Percentiles rank a stretch among this genome's conserved stretches.
phyloP scores from a whole-genome alignment of 1,140 invertebrate species.

The Drosophila malerkotliana region DNA sequence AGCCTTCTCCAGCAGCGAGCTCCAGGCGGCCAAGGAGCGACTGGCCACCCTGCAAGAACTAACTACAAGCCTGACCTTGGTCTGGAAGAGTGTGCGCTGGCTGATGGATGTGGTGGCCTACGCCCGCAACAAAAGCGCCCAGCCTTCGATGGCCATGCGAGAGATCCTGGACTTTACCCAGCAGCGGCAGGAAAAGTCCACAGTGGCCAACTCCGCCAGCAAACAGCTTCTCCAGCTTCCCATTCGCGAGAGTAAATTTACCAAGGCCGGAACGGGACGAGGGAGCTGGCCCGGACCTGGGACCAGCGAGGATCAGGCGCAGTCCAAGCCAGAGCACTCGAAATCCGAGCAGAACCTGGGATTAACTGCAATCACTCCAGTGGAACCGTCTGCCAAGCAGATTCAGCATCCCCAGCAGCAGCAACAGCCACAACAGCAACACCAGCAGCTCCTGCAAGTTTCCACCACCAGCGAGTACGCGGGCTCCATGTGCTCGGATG shows the following conservation, averaged over 20 bases:
- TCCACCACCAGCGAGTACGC: constrained; percentile 80
- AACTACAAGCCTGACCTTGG: constrained; percentile 91
- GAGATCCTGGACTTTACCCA: constrained; percentile 73
- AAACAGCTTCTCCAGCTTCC: constrained; percentile 88
- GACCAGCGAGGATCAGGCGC: constrained; percentile 83
- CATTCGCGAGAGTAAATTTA: constrained; percentile 89
- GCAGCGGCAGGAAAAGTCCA: constrained; percentile 30
- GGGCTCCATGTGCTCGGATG: constrained; percentile 79
- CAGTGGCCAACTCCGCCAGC: constrained; percentile 39
- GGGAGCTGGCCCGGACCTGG: constrained; percentile 93
- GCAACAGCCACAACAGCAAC: constrained; percentile 47
- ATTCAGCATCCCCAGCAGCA: constrained; percentile 17
- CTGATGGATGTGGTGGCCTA: constrained; percentile 97
- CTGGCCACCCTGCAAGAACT: constrained; percentile 92
- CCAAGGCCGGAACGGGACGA: constrained; percentile 90
- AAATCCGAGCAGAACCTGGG: constrained; percentile 93
- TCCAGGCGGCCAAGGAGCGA: constrained; percentile 93
- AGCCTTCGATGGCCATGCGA: constrained; percentile 64
- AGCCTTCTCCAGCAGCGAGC: constrained; percentile 95
- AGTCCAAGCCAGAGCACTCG: constrained; percentile 87
- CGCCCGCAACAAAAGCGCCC: constrained; percentile 90
- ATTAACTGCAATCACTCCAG: constrained; percentile 77
- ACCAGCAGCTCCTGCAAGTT: constrained; percentile 84
- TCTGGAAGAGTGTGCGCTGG: constrained; percentile 97
- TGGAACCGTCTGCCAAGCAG: constrained; percentile 16